A percentile compares a stretch with the other conserved stretches of the same genome.
phyloP scores from a whole-genome alignment of 2,797 vertebrate species.

The Pangasius larnaudii region DNA sequence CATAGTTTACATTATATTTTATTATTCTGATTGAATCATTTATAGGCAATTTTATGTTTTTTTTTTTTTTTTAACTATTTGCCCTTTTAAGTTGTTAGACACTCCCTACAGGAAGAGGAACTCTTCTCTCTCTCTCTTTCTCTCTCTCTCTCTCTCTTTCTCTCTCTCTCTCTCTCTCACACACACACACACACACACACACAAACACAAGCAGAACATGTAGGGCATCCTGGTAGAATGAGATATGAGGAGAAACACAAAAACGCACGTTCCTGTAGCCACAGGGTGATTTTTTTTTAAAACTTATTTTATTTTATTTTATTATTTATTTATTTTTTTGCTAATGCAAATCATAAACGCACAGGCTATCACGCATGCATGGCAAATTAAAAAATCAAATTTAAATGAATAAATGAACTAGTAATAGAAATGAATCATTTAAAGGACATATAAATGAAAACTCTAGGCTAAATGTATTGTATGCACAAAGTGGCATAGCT shows the following conservation, averaged over 20 bases:
- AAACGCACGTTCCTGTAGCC: not conserved
- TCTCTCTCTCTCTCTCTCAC: not conserved
- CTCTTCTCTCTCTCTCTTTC: no score
- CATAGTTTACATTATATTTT: not conserved
- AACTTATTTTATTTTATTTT: not conserved
- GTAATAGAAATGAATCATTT: not conserved
- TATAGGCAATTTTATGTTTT: no score
- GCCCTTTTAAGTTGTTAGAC: no score
- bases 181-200: not conserved
- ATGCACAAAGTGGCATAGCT: no score
- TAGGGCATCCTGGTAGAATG: not conserved
- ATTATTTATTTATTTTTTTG: not conserved
- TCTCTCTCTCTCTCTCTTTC: not conserved
- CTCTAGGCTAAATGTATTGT: no score
- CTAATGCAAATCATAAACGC: not conserved
- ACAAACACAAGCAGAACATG: not conserved
- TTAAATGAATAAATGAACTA: not conserved
- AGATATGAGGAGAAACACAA: not conserved
- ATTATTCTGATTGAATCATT: no score
- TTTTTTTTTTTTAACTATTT: no score
- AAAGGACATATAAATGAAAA: no score
- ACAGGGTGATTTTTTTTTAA: not conserved
- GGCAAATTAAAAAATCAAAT: not conserved
- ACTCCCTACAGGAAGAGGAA: no score
- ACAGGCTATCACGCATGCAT: not conserved